phyloP scores from a whole-genome alignment of 2,113 vertebrate genomes.

The Chitala chitala region DNA sequence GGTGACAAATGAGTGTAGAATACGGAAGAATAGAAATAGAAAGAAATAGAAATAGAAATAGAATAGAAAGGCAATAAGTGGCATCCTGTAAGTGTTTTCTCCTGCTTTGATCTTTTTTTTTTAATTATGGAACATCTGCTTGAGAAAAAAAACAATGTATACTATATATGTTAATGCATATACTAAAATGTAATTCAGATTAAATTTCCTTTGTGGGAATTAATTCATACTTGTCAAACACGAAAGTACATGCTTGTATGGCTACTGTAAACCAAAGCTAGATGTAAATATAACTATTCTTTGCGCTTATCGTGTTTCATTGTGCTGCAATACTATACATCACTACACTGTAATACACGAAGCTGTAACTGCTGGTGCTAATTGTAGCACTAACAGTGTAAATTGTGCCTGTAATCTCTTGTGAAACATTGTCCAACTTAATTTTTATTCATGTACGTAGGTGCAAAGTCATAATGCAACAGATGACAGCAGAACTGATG shows the following conservation, averaged over 20 bases:
- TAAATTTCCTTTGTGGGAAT: constrained; percentile 44
- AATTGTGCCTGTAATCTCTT: too few relatives aligned
- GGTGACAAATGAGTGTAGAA: too few relatives aligned
- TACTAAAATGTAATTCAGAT: constrained; percentile 49
- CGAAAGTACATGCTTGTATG: constrained; percentile 47
- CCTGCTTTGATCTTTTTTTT: constrained; percentile 37
- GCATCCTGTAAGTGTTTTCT: constrained; percentile 44
- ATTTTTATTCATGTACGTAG: background rate
- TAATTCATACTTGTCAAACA: constrained; percentile 52
- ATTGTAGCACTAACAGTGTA: too few relatives aligned
- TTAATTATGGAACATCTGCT: constrained; percentile 40
- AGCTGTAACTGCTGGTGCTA: too few relatives aligned
- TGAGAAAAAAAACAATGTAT: constrained; percentile 39
- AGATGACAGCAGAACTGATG: background rate
- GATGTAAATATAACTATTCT: constrained; percentile 38
- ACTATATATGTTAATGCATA: constrained; percentile 44
- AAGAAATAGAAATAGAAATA: too few relatives aligned
- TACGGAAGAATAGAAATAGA: too few relatives aligned
- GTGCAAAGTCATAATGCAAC: background rate
- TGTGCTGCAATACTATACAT: constrained; percentile 5
- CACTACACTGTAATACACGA: background rate
- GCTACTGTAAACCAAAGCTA: constrained; percentile 47
- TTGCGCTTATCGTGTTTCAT: background rate
- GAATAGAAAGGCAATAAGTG: too few relatives aligned
- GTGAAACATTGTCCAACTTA: too few relatives aligned